Base-by-base conservation (phyloP, 2,797 vertebrate species). In the Carcharodon carcharias region DNA sequence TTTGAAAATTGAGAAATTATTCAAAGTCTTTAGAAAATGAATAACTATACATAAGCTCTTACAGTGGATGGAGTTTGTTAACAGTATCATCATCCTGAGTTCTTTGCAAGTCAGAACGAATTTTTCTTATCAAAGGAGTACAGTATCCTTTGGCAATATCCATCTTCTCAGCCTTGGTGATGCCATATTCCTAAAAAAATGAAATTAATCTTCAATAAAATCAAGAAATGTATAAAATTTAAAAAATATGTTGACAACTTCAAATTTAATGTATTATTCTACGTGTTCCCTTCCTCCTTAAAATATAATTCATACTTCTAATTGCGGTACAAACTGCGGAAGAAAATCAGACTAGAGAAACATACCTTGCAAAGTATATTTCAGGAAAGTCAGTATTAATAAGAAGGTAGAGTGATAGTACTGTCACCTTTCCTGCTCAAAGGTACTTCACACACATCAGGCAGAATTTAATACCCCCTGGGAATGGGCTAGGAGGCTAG, bases 121-220 rank as follows among this genome's bases (percentile, higher is more conserved):
- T 99, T 98, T 99, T 99, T 96, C 98, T 98, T 95, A 99, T 98
- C 56, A 99, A 97, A 96, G 98, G 98, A 96, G 98, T 98, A 96
- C 98, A 99, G 97, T 99, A 99, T 96, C 98, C 98, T 98, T 99
- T 98, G 97, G 98, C 98, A 97, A 99, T 99, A 97, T 99, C 98
- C 96, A 99, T 82, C 97, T 99, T 99, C 96, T 99, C 98, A 96
- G 97, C 97, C 97, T 99, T 98, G 96, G 98, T 98, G 97, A 99
- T 99, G 96, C 98, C 98, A 97, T 99, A 99, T 97, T 99, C 98
- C 98, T 99, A 96, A 96, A 95, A 93, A 96, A 71, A 56, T 35
- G 26, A 93, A 26, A 93, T 40, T 89, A 67, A 69, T 69, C 18
- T 23, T 95, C 50, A 77, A 23, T 26, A 95, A 95, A 92, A 58